Evolutionary conservation across 2,797 vertebrate genomes (phyloP).

Genomic region (Chelidonichthys spinosus): DNA sequence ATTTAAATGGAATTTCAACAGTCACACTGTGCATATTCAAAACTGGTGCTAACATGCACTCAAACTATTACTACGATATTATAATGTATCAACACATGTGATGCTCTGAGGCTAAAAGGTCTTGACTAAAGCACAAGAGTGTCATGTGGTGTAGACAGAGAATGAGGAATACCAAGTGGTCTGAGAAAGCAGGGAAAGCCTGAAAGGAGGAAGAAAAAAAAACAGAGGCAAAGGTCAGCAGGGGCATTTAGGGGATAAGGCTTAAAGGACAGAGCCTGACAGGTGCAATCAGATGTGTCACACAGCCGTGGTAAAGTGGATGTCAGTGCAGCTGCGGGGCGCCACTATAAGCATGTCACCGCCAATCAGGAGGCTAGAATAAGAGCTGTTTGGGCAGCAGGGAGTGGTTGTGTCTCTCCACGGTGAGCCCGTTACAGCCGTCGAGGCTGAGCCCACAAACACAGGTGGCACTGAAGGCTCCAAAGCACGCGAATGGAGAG

Average conservation of each 20-base stretch:
- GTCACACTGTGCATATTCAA: not conserved
- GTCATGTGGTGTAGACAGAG: not conserved
- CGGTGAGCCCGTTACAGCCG: conserved; percentile 58
- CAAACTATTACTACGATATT: not conserved
- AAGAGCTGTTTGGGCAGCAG: conserved; percentile 54
- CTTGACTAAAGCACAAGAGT: not conserved
- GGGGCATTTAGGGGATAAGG: conserved; percentile 57
- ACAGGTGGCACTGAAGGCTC: conserved; percentile 41
- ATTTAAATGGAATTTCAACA: not conserved
- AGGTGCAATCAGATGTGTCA: conserved; percentile 75
- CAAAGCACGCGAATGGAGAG: not conserved
- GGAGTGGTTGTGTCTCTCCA: conserved; percentile 58
- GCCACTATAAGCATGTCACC: conserved; percentile 67
- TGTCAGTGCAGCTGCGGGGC: conserved; percentile 68
- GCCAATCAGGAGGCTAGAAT: conserved; percentile 67
- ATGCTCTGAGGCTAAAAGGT: not conserved
- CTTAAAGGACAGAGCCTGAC: conserved; percentile 71
- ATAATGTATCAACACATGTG: not conserved
- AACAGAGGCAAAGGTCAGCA: conserved; percentile 64
- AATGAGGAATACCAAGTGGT: conserved; percentile 20
- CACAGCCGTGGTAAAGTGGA: conserved; percentile 60
- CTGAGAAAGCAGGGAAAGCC: conserved; percentile 24
- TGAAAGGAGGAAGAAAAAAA: conserved; percentile 36
- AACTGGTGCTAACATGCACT: not conserved
- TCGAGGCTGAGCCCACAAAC: conserved; percentile 37